Evolutionary conservation across 1,140 invertebrate genomes (phyloP).

Genomic region (Hydropsyche tenuis): DNA sequence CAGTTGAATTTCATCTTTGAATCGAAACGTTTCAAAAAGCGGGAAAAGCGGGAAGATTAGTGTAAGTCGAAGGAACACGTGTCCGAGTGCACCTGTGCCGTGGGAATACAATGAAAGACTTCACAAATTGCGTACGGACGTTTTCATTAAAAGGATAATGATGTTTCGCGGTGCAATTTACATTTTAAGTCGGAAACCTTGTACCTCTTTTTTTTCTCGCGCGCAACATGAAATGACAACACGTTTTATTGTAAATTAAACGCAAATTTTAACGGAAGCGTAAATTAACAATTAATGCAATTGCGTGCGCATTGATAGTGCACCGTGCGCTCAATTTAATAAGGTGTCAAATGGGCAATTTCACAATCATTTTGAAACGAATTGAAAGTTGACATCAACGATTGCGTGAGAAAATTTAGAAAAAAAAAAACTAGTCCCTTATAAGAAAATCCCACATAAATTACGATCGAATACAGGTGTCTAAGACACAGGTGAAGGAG

Average conservation of each 20-base stretch:
- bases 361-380: too few species aligned
- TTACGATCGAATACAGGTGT: constrained; percentile 11
- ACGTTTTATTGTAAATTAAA: constrained; percentile 5
- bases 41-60: too few species aligned
- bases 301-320: too few species aligned
- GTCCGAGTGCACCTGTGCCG: constrained; percentile 31
- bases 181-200: constrained; percentile 17
- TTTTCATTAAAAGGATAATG: constrained; percentile 31
- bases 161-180: constrained; percentile 14
- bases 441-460: constrained; percentile 11
- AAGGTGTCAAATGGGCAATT: too few species aligned
- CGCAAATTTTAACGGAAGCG: too few species aligned
- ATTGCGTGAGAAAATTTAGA: neutral
- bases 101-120: constrained; percentile 22
- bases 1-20: too few species aligned
- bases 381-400: too few species aligned
- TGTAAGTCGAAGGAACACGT: constrained; percentile 1
- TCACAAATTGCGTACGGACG: constrained; percentile 17
- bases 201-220: constrained; percentile 5
- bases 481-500: neutral
- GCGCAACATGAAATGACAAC: neutral
- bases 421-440: neutral
- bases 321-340: too few species aligned
- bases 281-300: too few species aligned
- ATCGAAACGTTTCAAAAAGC: too few species aligned